phyloP scores from a whole-genome alignment of 2,888 invertebrate species.

The Drosophila vallismaia region DNA sequence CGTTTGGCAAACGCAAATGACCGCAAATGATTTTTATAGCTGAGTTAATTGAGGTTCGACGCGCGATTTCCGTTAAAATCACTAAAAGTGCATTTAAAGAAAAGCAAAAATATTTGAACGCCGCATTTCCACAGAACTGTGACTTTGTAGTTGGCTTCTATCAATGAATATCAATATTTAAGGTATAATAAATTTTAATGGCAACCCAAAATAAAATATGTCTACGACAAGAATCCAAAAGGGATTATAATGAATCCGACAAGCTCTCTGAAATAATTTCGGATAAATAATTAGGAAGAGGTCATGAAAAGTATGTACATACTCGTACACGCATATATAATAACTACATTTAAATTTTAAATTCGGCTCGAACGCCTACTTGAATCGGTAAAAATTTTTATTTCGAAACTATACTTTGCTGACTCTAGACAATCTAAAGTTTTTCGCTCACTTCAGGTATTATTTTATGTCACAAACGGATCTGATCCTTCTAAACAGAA shows the following conservation, averaged over 20 bases:
- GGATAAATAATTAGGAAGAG: too few relatives aligned
- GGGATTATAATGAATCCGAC: background rate
- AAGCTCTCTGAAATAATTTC: background rate
- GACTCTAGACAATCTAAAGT: too few relatives aligned
- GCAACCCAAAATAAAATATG: background rate
- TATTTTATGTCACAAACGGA: background rate
- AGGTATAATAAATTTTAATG: constrained; percentile 30
- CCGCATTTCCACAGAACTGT: constrained; percentile 10
- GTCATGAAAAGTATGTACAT: too few relatives aligned
- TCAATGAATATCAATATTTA: constrained; percentile 31
- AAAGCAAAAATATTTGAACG: constrained; percentile 49
- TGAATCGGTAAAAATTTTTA: too few relatives aligned
- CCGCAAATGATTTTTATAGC: constrained; percentile 74
- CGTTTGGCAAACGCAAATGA: constrained; percentile 55
- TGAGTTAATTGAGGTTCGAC: constrained; percentile 71
- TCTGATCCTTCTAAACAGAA: constrained; percentile 1
- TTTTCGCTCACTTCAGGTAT: background rate
- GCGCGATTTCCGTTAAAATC: constrained; percentile 68
- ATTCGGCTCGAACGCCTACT: too few relatives aligned
- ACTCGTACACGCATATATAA: too few relatives aligned
- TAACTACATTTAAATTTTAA: too few relatives aligned
- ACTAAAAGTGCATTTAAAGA: constrained; percentile 43
- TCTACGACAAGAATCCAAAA: background rate
- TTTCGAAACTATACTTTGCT: too few relatives aligned
- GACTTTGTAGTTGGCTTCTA: constrained; percentile 25